Conservation (phyloP, 2,797 vertebrate genomes). For the Pseudopleuronectes americanus region DNA sequence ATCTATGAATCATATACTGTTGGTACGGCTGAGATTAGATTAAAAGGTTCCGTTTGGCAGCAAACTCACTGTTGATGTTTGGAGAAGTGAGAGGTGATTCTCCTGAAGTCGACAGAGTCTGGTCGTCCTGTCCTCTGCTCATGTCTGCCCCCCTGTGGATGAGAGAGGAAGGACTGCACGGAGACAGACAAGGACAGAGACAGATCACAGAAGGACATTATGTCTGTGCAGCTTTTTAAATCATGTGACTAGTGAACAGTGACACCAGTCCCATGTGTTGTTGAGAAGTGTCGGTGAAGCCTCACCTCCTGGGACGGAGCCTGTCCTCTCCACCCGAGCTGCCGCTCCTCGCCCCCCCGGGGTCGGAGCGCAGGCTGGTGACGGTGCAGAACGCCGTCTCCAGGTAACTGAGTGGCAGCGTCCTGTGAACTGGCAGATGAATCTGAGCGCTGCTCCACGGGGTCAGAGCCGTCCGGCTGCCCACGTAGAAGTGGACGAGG, state of each 20-base stretch:
- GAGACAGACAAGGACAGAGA: slow-evolving; percentile 3
- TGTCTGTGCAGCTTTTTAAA: too few relatives aligned
- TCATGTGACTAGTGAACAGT: too few relatives aligned
- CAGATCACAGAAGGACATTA: background rate
- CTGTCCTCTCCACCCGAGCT: slow-evolving; percentile 74
- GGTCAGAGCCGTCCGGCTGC: slow-evolving; percentile 86
- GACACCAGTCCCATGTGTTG: too few relatives aligned
- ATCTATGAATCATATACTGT: too few relatives aligned
- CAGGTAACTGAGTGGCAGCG: slow-evolving; percentile 89
- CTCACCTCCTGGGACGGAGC: slow-evolving; percentile 80
- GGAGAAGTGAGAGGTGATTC: slow-evolving; percentile 32
- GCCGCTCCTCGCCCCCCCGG: slow-evolving; percentile 82
- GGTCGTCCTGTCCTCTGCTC: slow-evolving; percentile 26
- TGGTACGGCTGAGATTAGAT: too few relatives aligned
- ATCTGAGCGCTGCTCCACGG: slow-evolving; percentile 88
- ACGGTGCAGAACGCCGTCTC: slow-evolving; percentile 86
- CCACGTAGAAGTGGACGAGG: slow-evolving; percentile 90
- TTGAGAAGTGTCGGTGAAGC: too few relatives aligned
- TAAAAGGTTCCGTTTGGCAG: background rate
- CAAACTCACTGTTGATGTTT: slow-evolving; percentile 64
- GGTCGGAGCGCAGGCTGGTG: slow-evolving; percentile 71
- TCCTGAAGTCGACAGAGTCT: slow-evolving; percentile 8
- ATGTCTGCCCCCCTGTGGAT: slow-evolving; percentile 54
- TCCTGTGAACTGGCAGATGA: slow-evolving; percentile 91
- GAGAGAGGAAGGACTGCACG: slow-evolving; percentile 62